phyloP scores from a whole-genome alignment of 2,888 invertebrate species.

The Anodontia alba region DNA sequence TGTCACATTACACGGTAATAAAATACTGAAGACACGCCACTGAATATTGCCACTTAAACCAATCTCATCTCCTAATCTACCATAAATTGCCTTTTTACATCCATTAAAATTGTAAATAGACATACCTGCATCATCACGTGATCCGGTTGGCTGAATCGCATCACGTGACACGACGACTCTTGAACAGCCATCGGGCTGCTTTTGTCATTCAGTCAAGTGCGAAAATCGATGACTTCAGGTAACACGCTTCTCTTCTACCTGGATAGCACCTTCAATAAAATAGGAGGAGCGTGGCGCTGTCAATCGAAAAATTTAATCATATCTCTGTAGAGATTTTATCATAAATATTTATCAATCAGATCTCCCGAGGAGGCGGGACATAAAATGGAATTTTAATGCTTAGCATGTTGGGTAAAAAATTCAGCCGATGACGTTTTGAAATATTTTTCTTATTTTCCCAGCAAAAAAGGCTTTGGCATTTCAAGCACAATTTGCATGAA shows the following conservation, averaged over 20 bases:
- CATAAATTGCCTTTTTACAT: conserved; percentile 32
- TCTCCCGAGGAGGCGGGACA: conserved; percentile 6
- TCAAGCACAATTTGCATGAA: too few relatives aligned
- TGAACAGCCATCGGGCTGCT: not conserved
- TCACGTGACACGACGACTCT: not conserved
- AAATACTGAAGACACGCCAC: not conserved
- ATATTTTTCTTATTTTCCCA: too few relatives aligned
- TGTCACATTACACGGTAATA: conserved; percentile 5
- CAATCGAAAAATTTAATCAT: conserved; percentile 7
- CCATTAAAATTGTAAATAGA: conserved; percentile 44
- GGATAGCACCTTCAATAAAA: not conserved
- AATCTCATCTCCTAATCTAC: conserved; percentile 25
- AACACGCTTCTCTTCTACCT: not conserved
- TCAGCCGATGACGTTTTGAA: too few relatives aligned
- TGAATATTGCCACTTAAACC: not conserved
- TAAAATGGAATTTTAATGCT: not conserved
- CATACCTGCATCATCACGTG: conserved; percentile 15
- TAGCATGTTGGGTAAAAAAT: too few relatives aligned
- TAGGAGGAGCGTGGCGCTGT: conserved; percentile 8
- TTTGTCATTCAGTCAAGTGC: conserved; percentile 10
- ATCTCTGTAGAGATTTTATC: not conserved
- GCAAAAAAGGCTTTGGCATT: too few relatives aligned
- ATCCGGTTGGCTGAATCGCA: conserved; percentile 8
- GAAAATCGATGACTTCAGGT: conserved; percentile 18
- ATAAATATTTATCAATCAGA: conserved; percentile 5